Conservation (phyloP, 2,797 vertebrate genomes). For the Sorex maritimensis region DNA sequence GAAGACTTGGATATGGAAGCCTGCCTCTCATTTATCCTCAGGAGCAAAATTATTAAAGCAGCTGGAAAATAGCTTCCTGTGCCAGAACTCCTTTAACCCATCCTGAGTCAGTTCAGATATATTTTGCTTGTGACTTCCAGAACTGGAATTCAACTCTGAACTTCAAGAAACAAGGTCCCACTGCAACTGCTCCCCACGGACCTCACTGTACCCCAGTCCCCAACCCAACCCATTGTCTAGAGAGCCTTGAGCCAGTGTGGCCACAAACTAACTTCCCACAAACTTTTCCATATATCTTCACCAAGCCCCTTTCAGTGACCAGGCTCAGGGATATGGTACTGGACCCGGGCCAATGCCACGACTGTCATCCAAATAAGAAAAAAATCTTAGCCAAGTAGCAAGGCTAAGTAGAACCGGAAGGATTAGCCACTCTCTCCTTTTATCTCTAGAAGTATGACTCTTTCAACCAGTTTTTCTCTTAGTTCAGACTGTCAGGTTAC, state of each 20-base stretch:
- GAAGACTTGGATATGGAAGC: constrained; percentile 59
- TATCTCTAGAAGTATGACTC: neutral
- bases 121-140: constrained; percentile 2
- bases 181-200: neutral
- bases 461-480: constrained; percentile 8
- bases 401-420: neutral
- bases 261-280: too few relatives aligned
- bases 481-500: too few relatives aligned
- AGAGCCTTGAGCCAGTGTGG: neutral
- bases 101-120: constrained; percentile 42
- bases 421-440: neutral
- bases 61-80: constrained; percentile 59
- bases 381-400: neutral
- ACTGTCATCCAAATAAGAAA: constrained; percentile 39
- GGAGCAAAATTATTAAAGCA: constrained; percentile 70
- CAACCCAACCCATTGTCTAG: neutral
- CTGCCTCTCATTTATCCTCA: constrained; percentile 70
- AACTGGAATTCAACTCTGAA: constrained; percentile 33
- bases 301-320: neutral
- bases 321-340: constrained; percentile 19
- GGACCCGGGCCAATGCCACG: neutral
- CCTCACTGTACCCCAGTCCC: neutral
- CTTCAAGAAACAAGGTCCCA: neutral
- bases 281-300: neutral
- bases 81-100: constrained; percentile 9